Conservation (phyloP, 2,888 invertebrate species). For the Meloe dianella region DNA sequence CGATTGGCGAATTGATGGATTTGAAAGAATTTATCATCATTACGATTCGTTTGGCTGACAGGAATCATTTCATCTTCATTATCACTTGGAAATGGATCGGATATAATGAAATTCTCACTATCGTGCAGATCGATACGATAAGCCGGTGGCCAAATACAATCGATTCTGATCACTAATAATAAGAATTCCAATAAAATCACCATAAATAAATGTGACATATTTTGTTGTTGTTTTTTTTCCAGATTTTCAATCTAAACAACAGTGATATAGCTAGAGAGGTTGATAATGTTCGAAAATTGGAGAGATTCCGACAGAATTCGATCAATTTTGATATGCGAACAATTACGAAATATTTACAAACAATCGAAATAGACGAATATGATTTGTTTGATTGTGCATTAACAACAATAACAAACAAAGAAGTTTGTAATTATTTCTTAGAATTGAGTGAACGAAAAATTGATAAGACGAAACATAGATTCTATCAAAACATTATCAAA, state of each 20-base stretch:
- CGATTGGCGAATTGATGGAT: constrained; percentile 32
- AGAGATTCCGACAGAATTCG: constrained; percentile 49
- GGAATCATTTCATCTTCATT: constrained; percentile 53
- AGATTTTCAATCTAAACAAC: constrained; percentile 74
- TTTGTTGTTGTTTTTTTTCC: constrained; percentile 48
- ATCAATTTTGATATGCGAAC: constrained; percentile 35
- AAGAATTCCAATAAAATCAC: constrained; percentile 6
- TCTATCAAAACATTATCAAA: constrained; percentile 44
- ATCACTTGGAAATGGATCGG: constrained; percentile 52
- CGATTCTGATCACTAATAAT: too few species aligned
- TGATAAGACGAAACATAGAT: constrained; percentile 40
- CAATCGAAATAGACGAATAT: constrained; percentile 54
- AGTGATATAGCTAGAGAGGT: constrained; percentile 71
- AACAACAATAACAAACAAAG: constrained; percentile 46
- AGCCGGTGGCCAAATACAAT: constrained; percentile 53
- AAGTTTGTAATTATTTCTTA: constrained; percentile 46
- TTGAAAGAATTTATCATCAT: constrained; percentile 27
- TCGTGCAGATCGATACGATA: constrained; percentile 53
- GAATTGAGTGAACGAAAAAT: constrained; percentile 42
- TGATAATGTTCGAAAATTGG: constrained; percentile 72
- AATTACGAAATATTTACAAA: constrained; percentile 61
- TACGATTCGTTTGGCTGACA: constrained; percentile 15
- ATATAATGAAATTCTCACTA: constrained; percentile 55
- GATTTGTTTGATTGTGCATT: constrained; percentile 55
- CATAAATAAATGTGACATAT: constrained; percentile 21